Percentiles rank a stretch among this genome's conserved stretches.
phyloP scores from a whole-genome alignment of 2,113 vertebrate genomes.

The Mungos mungo region DNA sequence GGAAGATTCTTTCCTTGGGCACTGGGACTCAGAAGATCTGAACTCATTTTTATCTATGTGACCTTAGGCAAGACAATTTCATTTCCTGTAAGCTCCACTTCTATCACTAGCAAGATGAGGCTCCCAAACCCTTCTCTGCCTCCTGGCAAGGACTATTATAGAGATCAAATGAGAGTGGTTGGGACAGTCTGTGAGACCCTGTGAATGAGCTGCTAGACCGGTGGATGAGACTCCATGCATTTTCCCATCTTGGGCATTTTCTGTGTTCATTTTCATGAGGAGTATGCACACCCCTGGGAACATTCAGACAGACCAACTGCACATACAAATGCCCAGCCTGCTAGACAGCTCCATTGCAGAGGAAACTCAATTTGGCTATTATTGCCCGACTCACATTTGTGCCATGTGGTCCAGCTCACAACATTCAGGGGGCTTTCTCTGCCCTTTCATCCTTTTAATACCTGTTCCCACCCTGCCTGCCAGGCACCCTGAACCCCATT shows the following conservation, averaged over 20 bases:
- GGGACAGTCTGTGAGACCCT: not conserved
- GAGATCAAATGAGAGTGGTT: not conserved
- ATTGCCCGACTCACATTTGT: not conserved
- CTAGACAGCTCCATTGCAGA: not conserved
- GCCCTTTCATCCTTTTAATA: not conserved
- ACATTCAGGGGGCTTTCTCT: not conserved
- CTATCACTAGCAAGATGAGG: not conserved
- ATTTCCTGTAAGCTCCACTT: not conserved
- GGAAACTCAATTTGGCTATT: not conserved
- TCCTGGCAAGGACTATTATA: not conserved
- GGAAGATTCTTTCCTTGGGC: not conserved
- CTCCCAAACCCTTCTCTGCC: not conserved
- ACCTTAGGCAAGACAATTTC: not conserved
- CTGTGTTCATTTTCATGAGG: not conserved
- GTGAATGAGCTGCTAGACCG: not conserved
- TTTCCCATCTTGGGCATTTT: not conserved
- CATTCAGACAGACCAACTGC: not conserved
- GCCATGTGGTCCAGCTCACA: not conserved
- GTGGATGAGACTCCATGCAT: not conserved
- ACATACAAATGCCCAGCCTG: not conserved
- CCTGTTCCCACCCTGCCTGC: not conserved
- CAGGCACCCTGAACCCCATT: not conserved
- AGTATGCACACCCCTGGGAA: not conserved
- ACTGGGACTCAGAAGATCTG: not conserved
- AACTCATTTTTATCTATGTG: not conserved